phyloP scores from a whole-genome alignment of 2,888 invertebrate species.

The Chromoteleia sp. region DNA sequence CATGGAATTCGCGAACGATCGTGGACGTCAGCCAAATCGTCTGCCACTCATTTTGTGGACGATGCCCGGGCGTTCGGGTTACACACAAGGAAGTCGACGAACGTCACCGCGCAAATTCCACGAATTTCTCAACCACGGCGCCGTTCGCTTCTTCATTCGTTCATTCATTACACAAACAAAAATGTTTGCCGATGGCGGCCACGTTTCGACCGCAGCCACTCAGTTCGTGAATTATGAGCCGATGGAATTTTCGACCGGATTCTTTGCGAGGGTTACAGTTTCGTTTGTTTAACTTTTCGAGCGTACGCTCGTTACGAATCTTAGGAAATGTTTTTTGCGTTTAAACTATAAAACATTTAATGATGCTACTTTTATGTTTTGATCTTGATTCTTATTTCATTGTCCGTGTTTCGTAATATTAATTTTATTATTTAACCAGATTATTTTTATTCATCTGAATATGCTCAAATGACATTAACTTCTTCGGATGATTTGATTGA shows the following conservation, averaged over 20 bases:
- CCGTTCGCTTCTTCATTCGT: slow-evolving; percentile 18
- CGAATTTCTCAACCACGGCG: slow-evolving; percentile 37
- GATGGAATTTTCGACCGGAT: slow-evolving; percentile 22
- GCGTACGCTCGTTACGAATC: background rate
- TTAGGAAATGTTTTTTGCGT: background rate
- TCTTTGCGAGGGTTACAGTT: slow-evolving; percentile 4
- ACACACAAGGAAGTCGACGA: slow-evolving; percentile 51
- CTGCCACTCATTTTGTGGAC: slow-evolving; percentile 51
- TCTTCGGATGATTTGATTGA: too few relatives aligned
- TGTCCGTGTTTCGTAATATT: too few relatives aligned
- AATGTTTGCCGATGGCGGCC: slow-evolving; percentile 25
- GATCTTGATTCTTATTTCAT: too few relatives aligned
- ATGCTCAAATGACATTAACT: too few relatives aligned
- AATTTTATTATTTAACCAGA: too few relatives aligned
- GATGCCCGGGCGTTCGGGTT: slow-evolving; percentile 33
- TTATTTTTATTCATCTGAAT: too few relatives aligned
- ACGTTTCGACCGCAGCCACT: slow-evolving; percentile 26
- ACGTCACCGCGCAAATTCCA: slow-evolving; percentile 44
- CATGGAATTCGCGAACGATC: slow-evolving; percentile 75
- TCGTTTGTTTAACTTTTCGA: slow-evolving; percentile 22
- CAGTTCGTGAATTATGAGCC: slow-evolving; percentile 40
- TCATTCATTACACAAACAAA: slow-evolving; percentile 51
- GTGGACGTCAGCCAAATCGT: slow-evolving; percentile 74
- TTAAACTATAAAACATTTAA: background rate
- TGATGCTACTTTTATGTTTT: too few relatives aligned